Evolutionary conservation across 2,113 vertebrate genomes (phyloP), one percentile per base, ranked within the genome.

Genomic region (Planiliza haematocheilus): DNA sequence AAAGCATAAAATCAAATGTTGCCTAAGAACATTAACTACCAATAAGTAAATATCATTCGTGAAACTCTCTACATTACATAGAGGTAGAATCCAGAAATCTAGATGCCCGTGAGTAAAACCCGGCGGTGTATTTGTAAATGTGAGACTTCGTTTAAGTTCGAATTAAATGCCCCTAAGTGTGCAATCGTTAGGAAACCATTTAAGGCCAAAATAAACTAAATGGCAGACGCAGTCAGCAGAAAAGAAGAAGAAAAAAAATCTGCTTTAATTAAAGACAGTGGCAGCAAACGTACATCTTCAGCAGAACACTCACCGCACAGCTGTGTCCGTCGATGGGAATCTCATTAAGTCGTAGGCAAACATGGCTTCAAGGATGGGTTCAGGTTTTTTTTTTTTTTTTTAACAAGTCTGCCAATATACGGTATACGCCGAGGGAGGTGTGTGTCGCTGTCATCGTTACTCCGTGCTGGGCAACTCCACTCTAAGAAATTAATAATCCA

Each of bases 161-260:
- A 67, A 64, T 70, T 62, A 46, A 88, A 80, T 8, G 43, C 52
- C 42, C 69, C 60, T 48, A 7, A 59, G 74, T 59, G 74, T 79
- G 79, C 53, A 72, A 16, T 82, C 75, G 60, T 85, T 85, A 64
- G 48, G 38, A 1, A 36, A 56, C 17, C 41, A 52, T 81, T 89
- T 72, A 75, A 58, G 17, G 24, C 2, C 37, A 41, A 71, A 78
- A 70, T 55, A 46, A 81, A 77, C 61, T 46, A 60, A 82, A 74
- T 8, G 5, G 55, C 34, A 70, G 58, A 21, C 65, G 43, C 20
- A 75, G 7, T 81, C 56, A 82, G 77, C 73, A 41, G 38, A 34
- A 53, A 45, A 51, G 58, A 10, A n/a, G n/a, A n/a, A n/a, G 3
- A 42, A 20, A 59, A n/a, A 60, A 62, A 66, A 38, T 0, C 45